Conservation (phyloP, 2,113 vertebrate genomes). For the Sialia sialis region DNA sequence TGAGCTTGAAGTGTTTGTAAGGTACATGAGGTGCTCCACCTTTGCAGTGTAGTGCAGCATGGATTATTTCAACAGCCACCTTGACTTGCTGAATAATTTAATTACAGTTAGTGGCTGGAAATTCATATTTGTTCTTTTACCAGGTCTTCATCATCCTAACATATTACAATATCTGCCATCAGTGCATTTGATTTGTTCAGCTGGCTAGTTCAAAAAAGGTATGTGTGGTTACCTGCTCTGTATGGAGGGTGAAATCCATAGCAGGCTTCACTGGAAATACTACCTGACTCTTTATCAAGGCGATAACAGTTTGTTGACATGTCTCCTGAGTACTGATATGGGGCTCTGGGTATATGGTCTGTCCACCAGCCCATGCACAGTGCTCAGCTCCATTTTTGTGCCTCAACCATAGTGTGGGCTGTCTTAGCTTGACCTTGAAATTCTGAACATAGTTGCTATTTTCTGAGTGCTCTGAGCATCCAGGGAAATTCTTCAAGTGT, state of each 20-base stretch:
- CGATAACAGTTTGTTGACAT: neutral
- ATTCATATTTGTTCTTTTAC: neutral
- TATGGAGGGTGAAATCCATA: neutral
- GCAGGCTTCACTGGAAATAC: neutral
- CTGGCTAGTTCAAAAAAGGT: neutral
- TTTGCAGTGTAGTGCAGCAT: neutral
- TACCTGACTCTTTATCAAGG: neutral
- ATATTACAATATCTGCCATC: neutral
- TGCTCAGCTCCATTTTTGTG: neutral
- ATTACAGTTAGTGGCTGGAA: neutral
- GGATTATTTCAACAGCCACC: neutral
- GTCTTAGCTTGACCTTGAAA: neutral
- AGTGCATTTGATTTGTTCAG: neutral
- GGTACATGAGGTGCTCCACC: neutral
- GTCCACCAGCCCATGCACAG: neutral
- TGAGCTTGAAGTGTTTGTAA: neutral
- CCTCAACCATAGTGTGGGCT: neutral
- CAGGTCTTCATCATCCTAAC: neutral
- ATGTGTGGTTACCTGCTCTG: neutral
- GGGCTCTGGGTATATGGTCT: neutral
- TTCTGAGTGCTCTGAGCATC: neutral
- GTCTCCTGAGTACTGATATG: neutral
- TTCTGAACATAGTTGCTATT: neutral
- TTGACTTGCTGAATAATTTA: neutral
- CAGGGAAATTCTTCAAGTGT: neutral